Conservation (phyloP, 1,140 invertebrate genomes). For the Cyclina sinensis region DNA sequence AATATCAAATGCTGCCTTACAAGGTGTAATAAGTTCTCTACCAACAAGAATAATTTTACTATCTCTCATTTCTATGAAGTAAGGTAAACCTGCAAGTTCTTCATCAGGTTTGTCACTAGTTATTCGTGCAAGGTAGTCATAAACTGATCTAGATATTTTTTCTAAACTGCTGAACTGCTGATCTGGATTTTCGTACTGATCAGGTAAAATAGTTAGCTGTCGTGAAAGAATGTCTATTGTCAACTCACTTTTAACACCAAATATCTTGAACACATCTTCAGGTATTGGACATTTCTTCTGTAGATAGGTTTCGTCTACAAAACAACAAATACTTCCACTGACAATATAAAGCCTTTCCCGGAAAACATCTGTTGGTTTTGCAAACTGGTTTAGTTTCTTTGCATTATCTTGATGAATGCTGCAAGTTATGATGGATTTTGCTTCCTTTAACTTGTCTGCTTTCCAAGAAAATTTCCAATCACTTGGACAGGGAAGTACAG, state of each 20-base stretch:
- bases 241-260: neutral
- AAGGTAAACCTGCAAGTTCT: neutral
- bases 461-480: conserved; percentile 28
- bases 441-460: neutral
- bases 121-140: too few species aligned
- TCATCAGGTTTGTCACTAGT: neutral
- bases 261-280: neutral
- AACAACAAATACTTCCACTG: neutral
- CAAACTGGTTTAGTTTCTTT: neutral
- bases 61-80: neutral
- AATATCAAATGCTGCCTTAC: conserved; percentile 61
- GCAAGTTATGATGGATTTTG: neutral
- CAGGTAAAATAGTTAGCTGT: neutral
- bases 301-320: neutral
- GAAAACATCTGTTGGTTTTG: neutral
- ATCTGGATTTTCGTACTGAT: neutral
- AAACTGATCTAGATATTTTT: neutral
- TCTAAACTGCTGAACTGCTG: neutral
- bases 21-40: conserved; percentile 56
- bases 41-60: conserved; percentile 40
- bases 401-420: neutral
- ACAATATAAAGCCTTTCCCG: neutral
- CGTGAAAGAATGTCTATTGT: neutral
- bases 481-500: neutral
- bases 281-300: neutral